Evolutionary conservation across 35 echinoderm and acorn worm genomes (phyloP), one percentile per base, ranked within the genome.

Genomic region (Apostichopus japonicus): DNA sequence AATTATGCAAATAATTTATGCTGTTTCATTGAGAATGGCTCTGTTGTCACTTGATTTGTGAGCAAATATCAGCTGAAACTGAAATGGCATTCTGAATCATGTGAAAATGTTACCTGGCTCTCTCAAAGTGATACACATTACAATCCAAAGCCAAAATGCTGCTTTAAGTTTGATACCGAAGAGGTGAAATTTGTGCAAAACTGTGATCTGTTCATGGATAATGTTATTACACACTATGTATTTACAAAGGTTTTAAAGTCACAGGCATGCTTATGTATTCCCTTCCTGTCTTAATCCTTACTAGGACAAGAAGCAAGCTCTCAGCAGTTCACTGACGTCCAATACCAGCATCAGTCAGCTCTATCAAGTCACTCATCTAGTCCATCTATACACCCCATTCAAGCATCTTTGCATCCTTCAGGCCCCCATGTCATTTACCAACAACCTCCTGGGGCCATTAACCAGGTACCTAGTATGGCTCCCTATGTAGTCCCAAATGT

Each of bases 391-490:
- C 81, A 84, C 53, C 81, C 81, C 22, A 58, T 84, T 56, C 81
- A 84, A 58, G 17, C 81, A 57, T 57, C 81, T 21, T n/a, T 56
- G 17, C 81, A 84, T 84, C 54, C 81, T 23, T 10, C 81, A 58
- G 81, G 81, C 24, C n/a, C 81, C 56, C 81, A 84, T 2, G 81
- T 84, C 23, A 84, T 84, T 57, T 84, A 84, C 24, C 81, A 84
- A 24, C 81, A 84, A 84, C 53, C 54, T 22, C 53, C 81, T 6
- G 23, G 81, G 10, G 6, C 81, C 81, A 55, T 84, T 6, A 84
- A 17, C 21, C 81, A 84, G 53, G 81, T 84, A 10, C 54, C 53
- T 16, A 54, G 54, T 23, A 84, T 84, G 81, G 55, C 81, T 5
- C 56, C 81, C 21, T 84, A 84, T 58, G 81, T 23, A 8, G 55